Evolutionary conservation across 2,797 vertebrate genomes (phyloP).

Genomic region (Enteromius radiatus): DNA sequence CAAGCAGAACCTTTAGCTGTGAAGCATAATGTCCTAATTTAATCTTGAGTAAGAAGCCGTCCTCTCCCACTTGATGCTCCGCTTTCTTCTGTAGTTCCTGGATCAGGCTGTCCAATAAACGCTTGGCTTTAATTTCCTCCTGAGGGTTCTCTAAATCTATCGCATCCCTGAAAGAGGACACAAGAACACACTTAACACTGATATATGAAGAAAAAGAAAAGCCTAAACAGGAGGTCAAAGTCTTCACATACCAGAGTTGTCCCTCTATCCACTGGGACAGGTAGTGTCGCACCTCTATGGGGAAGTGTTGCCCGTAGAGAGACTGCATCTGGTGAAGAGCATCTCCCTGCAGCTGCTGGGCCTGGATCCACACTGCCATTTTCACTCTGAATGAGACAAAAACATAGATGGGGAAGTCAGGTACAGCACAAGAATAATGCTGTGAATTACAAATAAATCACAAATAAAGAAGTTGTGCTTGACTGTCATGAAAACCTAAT

Average conservation of each 20-base stretch:
- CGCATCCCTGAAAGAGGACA: conserved; percentile 82
- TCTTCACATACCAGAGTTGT: conserved; percentile 83
- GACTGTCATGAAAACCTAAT: neutral
- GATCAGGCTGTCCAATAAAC: conserved; percentile 90
- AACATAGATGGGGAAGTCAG: neutral
- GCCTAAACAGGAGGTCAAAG: neutral
- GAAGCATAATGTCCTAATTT: conserved; percentile 95
- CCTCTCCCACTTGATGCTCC: conserved; percentile 93
- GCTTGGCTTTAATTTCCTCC: conserved; percentile 94
- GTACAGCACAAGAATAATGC: no score
- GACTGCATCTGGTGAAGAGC: conserved; percentile 98
- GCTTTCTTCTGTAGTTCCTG: conserved; percentile 93
- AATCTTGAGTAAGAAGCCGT: conserved; percentile 94
- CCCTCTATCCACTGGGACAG: conserved; percentile 94
- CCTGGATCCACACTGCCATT: conserved; percentile 97
- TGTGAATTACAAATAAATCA: no score
- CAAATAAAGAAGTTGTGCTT: neutral
- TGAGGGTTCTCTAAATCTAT: conserved; percentile 96
- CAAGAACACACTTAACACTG: neutral
- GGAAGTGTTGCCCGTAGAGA: conserved; percentile 96
- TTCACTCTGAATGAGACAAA: conserved; percentile 39
- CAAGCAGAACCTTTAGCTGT: conserved; percentile 81
- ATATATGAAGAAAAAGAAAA: neutral
- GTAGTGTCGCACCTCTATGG: conserved; percentile 98
- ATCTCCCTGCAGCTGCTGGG: conserved; percentile 97